Percentiles rank a stretch among this genome's conserved stretches.
Evolutionary conservation across 2,888 invertebrate genomes (phyloP).

Genomic region (Zygothrica quintamaculata): DNA sequence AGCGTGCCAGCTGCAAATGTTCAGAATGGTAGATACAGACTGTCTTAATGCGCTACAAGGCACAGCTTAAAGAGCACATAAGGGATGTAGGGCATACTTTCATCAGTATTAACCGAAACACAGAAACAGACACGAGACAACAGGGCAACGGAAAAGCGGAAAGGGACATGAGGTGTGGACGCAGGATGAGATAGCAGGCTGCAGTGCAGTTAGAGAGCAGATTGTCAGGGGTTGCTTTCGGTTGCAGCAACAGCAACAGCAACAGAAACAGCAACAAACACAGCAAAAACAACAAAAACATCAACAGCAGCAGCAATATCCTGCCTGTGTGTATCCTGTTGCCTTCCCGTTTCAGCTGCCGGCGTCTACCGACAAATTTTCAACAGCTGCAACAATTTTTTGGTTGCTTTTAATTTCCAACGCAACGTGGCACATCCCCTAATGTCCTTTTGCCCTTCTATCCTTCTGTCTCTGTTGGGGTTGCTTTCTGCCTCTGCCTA

Average conservation of each 20-base stretch:
- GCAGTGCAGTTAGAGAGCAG: slow-evolving; percentile 59
- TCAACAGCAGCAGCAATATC: neutral
- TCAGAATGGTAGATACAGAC: neutral
- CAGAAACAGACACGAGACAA: slow-evolving; percentile 53
- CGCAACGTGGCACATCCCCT: slow-evolving; percentile 62
- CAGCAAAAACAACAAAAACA: neutral
- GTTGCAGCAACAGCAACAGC: slow-evolving; percentile 36
- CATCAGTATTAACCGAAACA: slow-evolving; percentile 10
- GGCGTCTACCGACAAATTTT: slow-evolving; percentile 47
- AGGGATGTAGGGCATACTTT: slow-evolving; percentile 11
- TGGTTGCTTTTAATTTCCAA: slow-evolving; percentile 46
- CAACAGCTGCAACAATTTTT: slow-evolving; percentile 78
- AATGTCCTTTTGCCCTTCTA: slow-evolving; percentile 63
- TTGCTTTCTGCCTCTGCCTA: slow-evolving; percentile 1
- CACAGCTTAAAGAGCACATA: neutral
- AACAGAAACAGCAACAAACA: too few relatives aligned
- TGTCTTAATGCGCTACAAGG: slow-evolving; percentile 37
- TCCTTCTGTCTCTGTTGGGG: slow-evolving; percentile 33
- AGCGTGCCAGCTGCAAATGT: slow-evolving; percentile 75
- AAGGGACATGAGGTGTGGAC: slow-evolving; percentile 29
- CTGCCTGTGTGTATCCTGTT: slow-evolving; percentile 57
- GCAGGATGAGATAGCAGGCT: slow-evolving; percentile 57
- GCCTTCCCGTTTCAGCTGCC: slow-evolving; percentile 72
- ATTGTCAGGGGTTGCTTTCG: slow-evolving; percentile 65
- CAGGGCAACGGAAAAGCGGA: slow-evolving; percentile 28